Percentiles rank a stretch among this genome's conserved stretches.
Evolutionary conservation across 2,113 vertebrate genomes (phyloP).

Genomic region (Petrocephalus zakoni): DNA sequence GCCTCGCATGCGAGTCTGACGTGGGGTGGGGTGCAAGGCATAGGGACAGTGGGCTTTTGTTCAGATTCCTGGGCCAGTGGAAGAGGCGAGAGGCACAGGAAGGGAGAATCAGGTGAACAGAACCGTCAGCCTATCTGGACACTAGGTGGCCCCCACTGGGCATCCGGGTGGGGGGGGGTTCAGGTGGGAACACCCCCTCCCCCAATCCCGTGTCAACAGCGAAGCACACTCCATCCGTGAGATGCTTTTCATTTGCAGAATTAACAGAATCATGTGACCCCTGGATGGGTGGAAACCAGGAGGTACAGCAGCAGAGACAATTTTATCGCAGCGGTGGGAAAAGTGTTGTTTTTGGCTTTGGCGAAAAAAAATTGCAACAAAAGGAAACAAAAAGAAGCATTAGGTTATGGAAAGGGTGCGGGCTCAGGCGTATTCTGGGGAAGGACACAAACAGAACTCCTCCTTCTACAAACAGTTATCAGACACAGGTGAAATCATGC

Average conservation of each 20-base stretch:
- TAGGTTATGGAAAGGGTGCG: background rate
- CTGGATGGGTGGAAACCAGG: background rate
- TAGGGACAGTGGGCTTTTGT: conserved; percentile 31
- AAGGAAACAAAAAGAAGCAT: background rate
- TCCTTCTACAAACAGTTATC: background rate
- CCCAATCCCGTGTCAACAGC: background rate
- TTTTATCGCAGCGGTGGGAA: background rate
- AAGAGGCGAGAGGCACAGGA: conserved; percentile 12
- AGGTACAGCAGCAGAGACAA: background rate
- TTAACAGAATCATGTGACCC: background rate
- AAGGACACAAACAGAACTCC: background rate
- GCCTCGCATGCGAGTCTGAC: background rate
- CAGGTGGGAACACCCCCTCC: background rate
- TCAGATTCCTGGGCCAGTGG: background rate
- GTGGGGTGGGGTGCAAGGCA: background rate
- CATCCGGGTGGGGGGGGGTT: background rate
- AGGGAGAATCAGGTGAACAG: conserved; percentile 15
- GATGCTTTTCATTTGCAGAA: background rate
- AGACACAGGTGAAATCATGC: background rate
- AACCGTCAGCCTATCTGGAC: background rate
- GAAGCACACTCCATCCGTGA: background rate
- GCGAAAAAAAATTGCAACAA: background rate
- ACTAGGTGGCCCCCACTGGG: background rate
- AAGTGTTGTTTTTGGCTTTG: background rate
- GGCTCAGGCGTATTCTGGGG: background rate